Base-by-base conservation (phyloP, 2,888 invertebrate genomes). In the Cryptocheilus praepositus region DNA sequence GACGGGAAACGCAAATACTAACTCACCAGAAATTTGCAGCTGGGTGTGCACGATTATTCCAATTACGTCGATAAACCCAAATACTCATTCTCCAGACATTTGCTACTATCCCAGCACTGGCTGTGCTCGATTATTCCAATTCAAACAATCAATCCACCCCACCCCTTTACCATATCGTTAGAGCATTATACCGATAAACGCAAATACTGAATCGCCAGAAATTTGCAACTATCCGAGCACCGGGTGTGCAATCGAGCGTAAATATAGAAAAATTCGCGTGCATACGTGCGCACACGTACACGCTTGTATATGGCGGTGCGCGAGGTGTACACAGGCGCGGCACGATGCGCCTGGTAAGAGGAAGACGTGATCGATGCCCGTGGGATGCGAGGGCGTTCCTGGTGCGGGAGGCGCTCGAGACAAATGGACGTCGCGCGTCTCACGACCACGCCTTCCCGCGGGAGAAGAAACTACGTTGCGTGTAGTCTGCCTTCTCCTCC, bases 391-490 rank as follows among this genome's bases (percentile, higher is more conserved):
- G 86, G 88, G 88, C 88, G 88, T 88, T 87, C 81, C 88, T 88
- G 87, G 88, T 87, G 88, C 88, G 88, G 88, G 88, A 88, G 87
- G 87, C 83, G 86, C 85, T 79, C 87, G 88, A 89, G 88, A 89
- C 88, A 89, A 89, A 89, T 88, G 88, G 88, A 88, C 88, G 88
- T 89, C 88, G 88, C 88, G 88, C 88, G 88, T 88, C 88, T 88
- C 87, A 81, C 84, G 83, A 85, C 88, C 88, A 88, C 88, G 88
- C 88, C 85, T 79, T 78, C 65, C 81, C 77, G 76, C 81, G 67
- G 79, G 73, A 80, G 77, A 78, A 81, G 79, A 80, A 83, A 80
- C 75, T 71, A 80, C 76, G 82, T 82, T 81, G 77, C 76, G 73
- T 70, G 73, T 74, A 74, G 64, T 61, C 70, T 68, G 66, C 66